Percentiles rank a stretch among this genome's conserved stretches.
Evolutionary conservation across 2,113 vertebrate species (phyloP).

Genomic region (Procavia capensis): DNA sequence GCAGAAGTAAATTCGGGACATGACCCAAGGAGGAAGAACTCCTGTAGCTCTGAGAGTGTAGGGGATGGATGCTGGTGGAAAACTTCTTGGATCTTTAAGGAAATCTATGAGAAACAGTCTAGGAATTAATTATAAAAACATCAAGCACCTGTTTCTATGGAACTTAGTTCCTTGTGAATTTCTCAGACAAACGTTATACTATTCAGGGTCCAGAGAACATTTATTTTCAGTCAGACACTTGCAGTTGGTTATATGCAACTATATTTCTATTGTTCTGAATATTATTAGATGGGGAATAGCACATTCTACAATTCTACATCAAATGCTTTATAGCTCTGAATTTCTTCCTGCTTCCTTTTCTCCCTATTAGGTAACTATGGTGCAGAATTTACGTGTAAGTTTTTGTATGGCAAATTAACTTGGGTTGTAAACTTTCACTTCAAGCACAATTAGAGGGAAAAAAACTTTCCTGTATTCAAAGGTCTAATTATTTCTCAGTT

Average conservation of each 20-base stretch:
- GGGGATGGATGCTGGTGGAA: background rate
- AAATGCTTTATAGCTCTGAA: background rate
- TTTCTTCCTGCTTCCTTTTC: background rate
- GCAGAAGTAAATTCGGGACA: constrained; percentile 18
- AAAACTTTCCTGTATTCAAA: constrained; percentile 53
- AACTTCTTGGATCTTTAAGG: background rate
- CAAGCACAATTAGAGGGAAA: too few species aligned
- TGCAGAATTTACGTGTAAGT: constrained; percentile 7
- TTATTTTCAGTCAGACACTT: background rate
- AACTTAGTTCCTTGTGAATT: background rate
- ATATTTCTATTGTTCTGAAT: background rate
- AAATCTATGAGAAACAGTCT: background rate
- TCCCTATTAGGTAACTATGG: background rate
- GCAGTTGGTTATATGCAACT: background rate
- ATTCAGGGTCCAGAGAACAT: background rate
- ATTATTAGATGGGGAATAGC: background rate
- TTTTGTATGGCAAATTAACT: too few species aligned
- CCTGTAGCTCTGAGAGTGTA: background rate
- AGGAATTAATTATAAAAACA: background rate
- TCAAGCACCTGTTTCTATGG: background rate
- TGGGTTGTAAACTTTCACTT: too few species aligned
- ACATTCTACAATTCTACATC: background rate
- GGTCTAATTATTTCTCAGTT: constrained; percentile 34
- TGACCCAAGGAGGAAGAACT: background rate
- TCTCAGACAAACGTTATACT: background rate